These are phyloP conservation scores for Troides helena DNA, from an alignment of 2,888 invertebrate genomes.

Conservation along the genomic window DNA sequence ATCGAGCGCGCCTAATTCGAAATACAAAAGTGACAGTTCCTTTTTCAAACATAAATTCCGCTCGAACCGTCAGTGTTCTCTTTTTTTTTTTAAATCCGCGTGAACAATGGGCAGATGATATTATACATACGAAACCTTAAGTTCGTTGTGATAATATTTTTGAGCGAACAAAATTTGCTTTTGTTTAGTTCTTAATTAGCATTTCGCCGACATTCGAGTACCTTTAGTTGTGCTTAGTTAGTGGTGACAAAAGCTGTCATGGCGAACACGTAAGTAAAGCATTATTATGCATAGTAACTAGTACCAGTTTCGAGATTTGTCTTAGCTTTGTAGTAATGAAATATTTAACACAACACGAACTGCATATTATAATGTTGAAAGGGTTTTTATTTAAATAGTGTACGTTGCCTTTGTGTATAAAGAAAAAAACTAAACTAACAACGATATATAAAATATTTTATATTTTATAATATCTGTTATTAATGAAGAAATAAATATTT, in stretches of 20 bases:
- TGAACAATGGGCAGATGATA: conserved; percentile 43
- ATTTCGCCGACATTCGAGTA: conserved; percentile 41
- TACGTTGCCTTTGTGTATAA: too few species aligned
- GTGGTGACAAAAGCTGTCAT: conserved; percentile 46
- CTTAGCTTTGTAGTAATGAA: too few species aligned
- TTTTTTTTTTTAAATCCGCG: conserved; percentile 27
- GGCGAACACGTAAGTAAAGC: conserved; percentile 53
- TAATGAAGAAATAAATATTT: too few species aligned
- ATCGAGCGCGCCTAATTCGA: conserved; percentile 45
- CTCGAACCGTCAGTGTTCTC: conserved; percentile 37
- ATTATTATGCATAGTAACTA: conserved; percentile 39
- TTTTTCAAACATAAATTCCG: conserved; percentile 33
- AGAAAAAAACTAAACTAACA: too few species aligned
- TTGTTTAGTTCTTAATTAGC: conserved; percentile 33
- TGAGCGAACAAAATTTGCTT: conserved; percentile 34
- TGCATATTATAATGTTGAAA: too few species aligned
- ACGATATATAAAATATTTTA: too few species aligned
- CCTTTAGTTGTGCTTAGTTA: conserved; percentile 44
- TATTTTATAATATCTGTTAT: too few species aligned
- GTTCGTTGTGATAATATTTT: conserved; percentile 8
- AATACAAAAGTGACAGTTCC: conserved; percentile 43
- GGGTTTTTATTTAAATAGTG: too few species aligned
- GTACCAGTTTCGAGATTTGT: neutral
- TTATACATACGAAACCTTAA: conserved; percentile 4
- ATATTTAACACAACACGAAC: too few species aligned